These are phyloP conservation scores for Drosophila yooni DNA, from an alignment of 2,888 invertebrate genomes.

Conservation along the genomic window DNA sequence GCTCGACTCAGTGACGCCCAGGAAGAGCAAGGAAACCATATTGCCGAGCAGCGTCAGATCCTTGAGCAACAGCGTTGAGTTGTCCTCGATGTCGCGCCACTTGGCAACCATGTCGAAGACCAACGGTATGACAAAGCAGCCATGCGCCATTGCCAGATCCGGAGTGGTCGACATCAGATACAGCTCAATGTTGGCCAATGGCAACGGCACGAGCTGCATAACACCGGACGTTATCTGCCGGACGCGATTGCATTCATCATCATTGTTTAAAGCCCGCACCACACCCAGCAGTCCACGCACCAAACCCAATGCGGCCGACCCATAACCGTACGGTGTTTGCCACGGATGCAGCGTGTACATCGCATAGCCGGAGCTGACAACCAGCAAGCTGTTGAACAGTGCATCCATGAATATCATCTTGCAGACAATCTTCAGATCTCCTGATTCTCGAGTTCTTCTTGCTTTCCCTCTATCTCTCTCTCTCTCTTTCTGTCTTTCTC, in stretches of 20 bases:
- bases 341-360: conserved; percentile 64
- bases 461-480: neutral
- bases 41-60: conserved; percentile 78
- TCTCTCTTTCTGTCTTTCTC: neutral
- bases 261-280: conserved; percentile 49
- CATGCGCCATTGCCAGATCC: conserved; percentile 73
- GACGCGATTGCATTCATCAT: conserved; percentile 52
- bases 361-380: conserved; percentile 75
- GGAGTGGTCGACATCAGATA: conserved; percentile 66
- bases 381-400: conserved; percentile 69
- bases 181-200: conserved; percentile 75
- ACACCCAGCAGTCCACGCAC: conserved; percentile 77
- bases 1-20: conserved; percentile 71
- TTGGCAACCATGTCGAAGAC: conserved; percentile 67
- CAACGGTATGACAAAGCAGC: conserved; percentile 73
- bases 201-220: conserved; percentile 75
- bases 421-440: neutral
- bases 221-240: conserved; percentile 55
- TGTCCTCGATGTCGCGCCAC: conserved; percentile 57
- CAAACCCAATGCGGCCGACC: conserved; percentile 67
- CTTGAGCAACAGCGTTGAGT: conserved; percentile 62
- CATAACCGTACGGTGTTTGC: conserved; percentile 72
- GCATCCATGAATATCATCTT: conserved; percentile 67
- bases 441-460: neutral
- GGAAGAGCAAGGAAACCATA: conserved; percentile 73